Base-by-base conservation (phyloP, 2,113 vertebrate genomes). In the Ictalurus punctatus region DNA sequence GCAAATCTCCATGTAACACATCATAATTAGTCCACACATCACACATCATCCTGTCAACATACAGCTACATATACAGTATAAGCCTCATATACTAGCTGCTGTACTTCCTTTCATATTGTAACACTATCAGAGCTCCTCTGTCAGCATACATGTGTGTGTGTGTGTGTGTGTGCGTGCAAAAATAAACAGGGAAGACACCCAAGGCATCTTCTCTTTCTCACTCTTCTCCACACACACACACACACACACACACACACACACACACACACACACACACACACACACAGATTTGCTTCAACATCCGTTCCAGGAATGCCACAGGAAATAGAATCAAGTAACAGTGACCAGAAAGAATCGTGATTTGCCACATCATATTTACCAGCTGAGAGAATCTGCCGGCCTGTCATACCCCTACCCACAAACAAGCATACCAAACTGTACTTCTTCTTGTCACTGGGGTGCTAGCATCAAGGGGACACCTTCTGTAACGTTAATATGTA, bases 351-450 rank as follows among this genome's bases (percentile, higher is more conserved):
- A 94, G 90, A 94, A 93, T 59, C 27, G 87, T 89, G 85, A 91
- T 95, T 95, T 83, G 88, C 92, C 89, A 91, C 93, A 90, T 92
- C 91, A 90, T 90, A 92, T 93, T 94, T 91, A 91, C 91, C 74
- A 83, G 81, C 40, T 91, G 86, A 91, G 56, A 84, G 86, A 84
- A 90, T 86, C 37, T 76, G 19, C 52, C 52, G 63, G n/a, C 63
- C 67, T 61, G 23, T 54, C 40, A 48, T 86, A 12, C 44, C 44
- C 59, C 44, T 59, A 37, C 54, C 54, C 69, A 63, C 23, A 63
- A 63, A 44, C 16, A 63, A 63, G 34, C 56, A 1, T 21, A 23
- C 10, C n/a, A 59, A 19, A 82, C 30, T 59, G 37, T 37, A 59
- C 2, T 10, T 30, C 23, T 52, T 58, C 54, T 83, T 61, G 10